These are phyloP conservation scores for Stratiomys singularior DNA, from an alignment of 2,888 invertebrate species.

Conservation along the genomic window DNA sequence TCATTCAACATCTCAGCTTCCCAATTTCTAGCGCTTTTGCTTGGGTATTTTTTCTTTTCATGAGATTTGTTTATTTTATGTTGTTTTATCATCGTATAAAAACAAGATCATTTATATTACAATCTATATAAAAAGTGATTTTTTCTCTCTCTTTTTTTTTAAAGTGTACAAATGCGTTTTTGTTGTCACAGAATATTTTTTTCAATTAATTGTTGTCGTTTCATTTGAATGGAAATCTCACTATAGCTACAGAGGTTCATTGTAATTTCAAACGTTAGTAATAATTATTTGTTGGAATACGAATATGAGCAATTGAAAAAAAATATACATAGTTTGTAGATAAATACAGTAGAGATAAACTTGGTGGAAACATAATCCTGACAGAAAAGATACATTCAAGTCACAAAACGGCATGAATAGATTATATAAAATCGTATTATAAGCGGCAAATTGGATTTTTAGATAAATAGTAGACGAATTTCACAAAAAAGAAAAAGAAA, in stretches of 20 bases:
- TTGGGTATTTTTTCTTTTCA: not conserved
- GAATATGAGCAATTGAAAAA: not conserved
- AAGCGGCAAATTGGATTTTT: conserved; percentile 7
- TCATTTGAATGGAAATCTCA: conserved; percentile 8
- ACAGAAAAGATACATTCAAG: conserved; percentile 4
- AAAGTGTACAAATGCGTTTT: conserved; percentile 37
- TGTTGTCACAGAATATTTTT: conserved; percentile 29
- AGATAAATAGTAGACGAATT: conserved; percentile 35
- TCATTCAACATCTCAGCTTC: no score
- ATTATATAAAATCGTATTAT: not conserved
- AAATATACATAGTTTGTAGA: not conserved
- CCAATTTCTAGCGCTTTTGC: no score
- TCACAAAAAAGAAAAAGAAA: conserved; percentile 26
- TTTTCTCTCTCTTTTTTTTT: conserved; percentile 11
- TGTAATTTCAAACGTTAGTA: not conserved
- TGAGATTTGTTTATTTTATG: conserved; percentile 27
- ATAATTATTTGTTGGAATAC: not conserved
- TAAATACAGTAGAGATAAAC: not conserved
- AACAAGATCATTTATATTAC: conserved; percentile 31
- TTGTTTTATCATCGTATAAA: conserved; percentile 40
- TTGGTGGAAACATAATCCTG: not conserved
- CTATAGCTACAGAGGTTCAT: conserved; percentile 31
- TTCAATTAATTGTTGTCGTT: not conserved
- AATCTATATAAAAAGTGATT: conserved; percentile 35
- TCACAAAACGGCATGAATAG: not conserved